phyloP scores from a whole-genome alignment of 1,140 invertebrate genomes.

The Sinonovacula constricta region DNA sequence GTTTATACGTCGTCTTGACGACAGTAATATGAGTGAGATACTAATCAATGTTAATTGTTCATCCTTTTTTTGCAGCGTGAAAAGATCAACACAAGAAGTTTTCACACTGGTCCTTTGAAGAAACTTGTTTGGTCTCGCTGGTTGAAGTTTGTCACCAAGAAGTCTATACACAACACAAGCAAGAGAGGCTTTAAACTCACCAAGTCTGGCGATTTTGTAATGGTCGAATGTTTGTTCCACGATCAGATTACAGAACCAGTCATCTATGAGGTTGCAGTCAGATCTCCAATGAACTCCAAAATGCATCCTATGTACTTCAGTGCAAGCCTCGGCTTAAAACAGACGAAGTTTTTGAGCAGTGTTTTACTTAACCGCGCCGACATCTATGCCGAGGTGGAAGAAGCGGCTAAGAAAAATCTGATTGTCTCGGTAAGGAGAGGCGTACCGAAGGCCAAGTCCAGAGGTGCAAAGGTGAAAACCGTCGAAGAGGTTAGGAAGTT shows the following conservation, averaged over 20 bases:
- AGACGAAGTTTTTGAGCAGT: constrained; percentile 9
- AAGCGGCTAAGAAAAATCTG: constrained; percentile 2
- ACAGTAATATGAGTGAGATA: neutral
- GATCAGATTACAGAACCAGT: constrained; percentile 12
- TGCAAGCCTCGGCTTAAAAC: constrained; percentile 5
- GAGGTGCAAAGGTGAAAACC: neutral
- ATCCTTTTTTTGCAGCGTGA: constrained; percentile 29
- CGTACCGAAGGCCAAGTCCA: neutral
- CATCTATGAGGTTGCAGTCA: constrained; percentile 53
- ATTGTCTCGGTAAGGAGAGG: constrained; percentile 34
- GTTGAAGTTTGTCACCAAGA: constrained; percentile 8
- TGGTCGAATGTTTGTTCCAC: constrained; percentile 33
- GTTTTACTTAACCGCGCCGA: constrained; percentile 20
- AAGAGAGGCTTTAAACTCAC: neutral
- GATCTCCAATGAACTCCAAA: constrained; percentile 6
- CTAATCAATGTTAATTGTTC: neutral
- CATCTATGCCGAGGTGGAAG: constrained; percentile 7
- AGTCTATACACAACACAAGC: neutral
- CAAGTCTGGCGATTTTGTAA: constrained; percentile 17
- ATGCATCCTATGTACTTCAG: constrained; percentile 30
- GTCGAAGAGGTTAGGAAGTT: constrained; percentile 1
- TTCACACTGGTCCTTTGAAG: constrained; percentile 52
- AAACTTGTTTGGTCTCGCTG: constrained; percentile 53
- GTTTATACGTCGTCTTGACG: neutral
- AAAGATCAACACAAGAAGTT: constrained; percentile 18